A percentile compares a stretch with the other conserved stretches of the same genome.
phyloP scores from a whole-genome alignment of 2,113 vertebrate species.

The Henicopernis longicauda region DNA sequence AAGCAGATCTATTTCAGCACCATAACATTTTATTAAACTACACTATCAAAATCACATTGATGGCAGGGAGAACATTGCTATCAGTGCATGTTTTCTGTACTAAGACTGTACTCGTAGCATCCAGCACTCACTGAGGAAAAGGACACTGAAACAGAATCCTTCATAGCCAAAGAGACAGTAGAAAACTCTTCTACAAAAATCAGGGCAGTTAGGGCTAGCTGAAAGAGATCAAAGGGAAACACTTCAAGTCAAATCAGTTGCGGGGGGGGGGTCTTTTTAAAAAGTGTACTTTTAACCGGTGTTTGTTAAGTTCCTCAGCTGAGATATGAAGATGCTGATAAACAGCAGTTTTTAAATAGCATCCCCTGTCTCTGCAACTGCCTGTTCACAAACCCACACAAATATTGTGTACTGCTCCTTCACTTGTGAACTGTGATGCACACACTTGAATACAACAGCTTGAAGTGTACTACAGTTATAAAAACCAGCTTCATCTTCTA shows the following conservation, averaged over 20 bases:
- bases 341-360: not conserved
- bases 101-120: not conserved
- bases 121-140: conserved; percentile 1
- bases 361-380: not conserved
- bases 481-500: conserved; percentile 42
- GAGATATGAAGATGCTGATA: not conserved
- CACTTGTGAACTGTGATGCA: not conserved
- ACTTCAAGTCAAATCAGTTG: not conserved
- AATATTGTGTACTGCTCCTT: conserved; percentile 59
- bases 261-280: not conserved
- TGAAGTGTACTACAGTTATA: conserved; percentile 7
- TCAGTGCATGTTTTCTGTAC: conserved; percentile 29
- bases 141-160: conserved; percentile 2
- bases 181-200: conserved; percentile 57
- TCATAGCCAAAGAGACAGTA: conserved; percentile 7
- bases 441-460: not conserved
- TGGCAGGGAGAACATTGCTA: conserved; percentile 48
- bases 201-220: not conserved
- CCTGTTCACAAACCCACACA: conserved; percentile 46
- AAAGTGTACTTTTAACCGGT: not conserved
- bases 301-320: not conserved
- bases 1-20: conserved; percentile 38
- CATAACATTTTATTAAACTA: conserved; percentile 68
- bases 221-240: not conserved
- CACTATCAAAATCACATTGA: conserved; percentile 67